Percentiles rank a stretch among this genome's conserved stretches.
Evolutionary conservation across 2,113 vertebrate genomes (phyloP).

Genomic region (Sminthopsis crassicaudata): DNA sequence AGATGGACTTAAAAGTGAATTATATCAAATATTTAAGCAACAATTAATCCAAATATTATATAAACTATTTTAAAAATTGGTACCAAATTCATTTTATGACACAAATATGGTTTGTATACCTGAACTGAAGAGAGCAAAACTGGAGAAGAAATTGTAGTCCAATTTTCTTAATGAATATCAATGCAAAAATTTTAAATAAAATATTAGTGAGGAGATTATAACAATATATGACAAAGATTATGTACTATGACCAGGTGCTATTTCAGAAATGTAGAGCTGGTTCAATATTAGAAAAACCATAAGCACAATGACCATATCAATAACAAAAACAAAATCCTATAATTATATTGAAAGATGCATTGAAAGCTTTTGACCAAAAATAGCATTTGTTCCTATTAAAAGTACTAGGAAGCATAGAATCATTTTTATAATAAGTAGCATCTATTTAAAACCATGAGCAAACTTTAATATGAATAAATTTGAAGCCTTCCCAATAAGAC

Average conservation of each 20-base stretch:
- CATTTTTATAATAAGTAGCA: neutral
- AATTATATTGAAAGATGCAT: neutral
- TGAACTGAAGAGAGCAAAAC: neutral
- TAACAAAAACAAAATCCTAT: neutral
- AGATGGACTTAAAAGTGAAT: neutral
- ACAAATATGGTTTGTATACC: neutral
- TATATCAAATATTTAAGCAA: neutral
- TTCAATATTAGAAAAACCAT: neutral
- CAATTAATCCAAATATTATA: neutral
- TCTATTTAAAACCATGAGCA: neutral
- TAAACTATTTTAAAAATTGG: neutral
- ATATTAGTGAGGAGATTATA: neutral
- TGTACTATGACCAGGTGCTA: neutral
- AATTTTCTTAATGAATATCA: neutral
- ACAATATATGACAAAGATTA: neutral
- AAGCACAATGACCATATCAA: neutral
- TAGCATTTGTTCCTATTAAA: neutral
- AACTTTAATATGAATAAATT: neutral
- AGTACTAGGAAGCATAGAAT: neutral
- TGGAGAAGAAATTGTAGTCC: neutral
- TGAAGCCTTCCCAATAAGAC: neutral
- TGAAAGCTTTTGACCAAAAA: neutral
- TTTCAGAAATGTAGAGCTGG: neutral
- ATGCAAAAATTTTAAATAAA: neutral
- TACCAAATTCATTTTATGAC: neutral